Evolutionary conservation across 2,888 invertebrate species (phyloP), one percentile per base, ranked within the genome.

Genomic region (Nasonia oneida): DNA sequence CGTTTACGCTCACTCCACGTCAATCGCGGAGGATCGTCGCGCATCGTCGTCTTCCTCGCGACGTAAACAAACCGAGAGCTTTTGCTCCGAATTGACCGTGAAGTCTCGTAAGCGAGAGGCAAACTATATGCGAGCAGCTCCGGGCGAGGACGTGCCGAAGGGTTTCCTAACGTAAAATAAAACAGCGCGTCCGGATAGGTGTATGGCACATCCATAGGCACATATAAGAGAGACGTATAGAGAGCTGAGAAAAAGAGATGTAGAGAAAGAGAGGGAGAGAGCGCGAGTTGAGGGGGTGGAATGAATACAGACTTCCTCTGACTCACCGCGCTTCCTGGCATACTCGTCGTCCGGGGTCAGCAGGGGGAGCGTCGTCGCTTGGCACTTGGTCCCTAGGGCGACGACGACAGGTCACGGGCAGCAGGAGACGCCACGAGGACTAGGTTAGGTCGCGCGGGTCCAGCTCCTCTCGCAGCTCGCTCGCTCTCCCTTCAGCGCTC

Each of bases 371-470:
- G 37, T 33, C 53, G 29, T 29, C 29, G 33, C 33, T 15, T 39
- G 12, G 23, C 37, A 70, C 37, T 33, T 23, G 14, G 42, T 23
- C n/a, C 18, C 37, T 37, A 18, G 18, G 23, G n/a, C 70, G 70
- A 39, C 57, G 77, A 53, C 39, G 37, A 70, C 82, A 70, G 39
- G 6, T 61, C 47, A 39, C 23, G 53, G 57, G 14, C 67, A 67
- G 73, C 73, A 42, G 23, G 80, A 76, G 86, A 86, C 83, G 85
- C 85, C 70, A 85, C 78, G 73, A 47, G 79, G 87, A 89, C 89
- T 88, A 91, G 91, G 90, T 90, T 91, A 90, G 89, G 87, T 88
- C 83, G 82, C 57, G 71, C 83, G 84, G 84, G 87, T 73, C 70
- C 81, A 8, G 64, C 67, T 80, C 37, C 57, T 77, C 53, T 67